Base-by-base conservation (phyloP, 2,113 vertebrate species). In the Erythrocercus mccallii region DNA sequence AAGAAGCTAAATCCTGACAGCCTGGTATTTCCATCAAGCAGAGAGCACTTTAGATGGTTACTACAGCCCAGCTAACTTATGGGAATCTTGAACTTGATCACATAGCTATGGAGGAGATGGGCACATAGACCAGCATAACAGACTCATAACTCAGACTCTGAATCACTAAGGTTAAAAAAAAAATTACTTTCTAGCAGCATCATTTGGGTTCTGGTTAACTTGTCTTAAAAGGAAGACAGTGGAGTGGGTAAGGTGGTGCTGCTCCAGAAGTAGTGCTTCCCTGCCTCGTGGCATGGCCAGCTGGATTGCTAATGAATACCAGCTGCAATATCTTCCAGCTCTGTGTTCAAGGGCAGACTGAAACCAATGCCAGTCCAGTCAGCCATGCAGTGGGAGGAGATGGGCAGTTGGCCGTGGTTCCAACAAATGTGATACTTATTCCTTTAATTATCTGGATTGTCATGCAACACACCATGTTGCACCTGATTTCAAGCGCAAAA, bases 71-170 rank as follows among this genome's bases (percentile, higher is more conserved):
- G 5, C 6, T 57, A 61, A 25, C 15, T 80, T 38, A n/a, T 18
- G 5, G 13, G 28, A 76, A 35, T 18, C n/a, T 68, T 1, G 0
- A 38, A 16, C 31, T 68, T 1, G 0, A 9, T 61, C 60, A 68
- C 35, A 28, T 1, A 54, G 5, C 30, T 62, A 4, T 5, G 28
- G 42, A 45, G 7, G 20, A 86, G n/a, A 40, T 31, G 3, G 15
- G 12, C 14, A 35, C 15, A 54, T 2, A 38, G 13, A 76, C 27
- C 28, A 80, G 31, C 1, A 0, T 37, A 73, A 51, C 7, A 48
- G 16, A 47, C 5, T 12, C 38, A 9, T 44, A n/a, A n/a, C 28
- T 80, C 61, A 72, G 21, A 60, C 25, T 60, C 40, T 62, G 20
- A 87, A 69, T 44, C 31, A 47, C 10, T 42, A 56, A 81, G 9